Evolutionary conservation across 1,140 invertebrate genomes (phyloP), one percentile per base, ranked within the genome.

Genomic region (Sycophila sp.): DNA sequence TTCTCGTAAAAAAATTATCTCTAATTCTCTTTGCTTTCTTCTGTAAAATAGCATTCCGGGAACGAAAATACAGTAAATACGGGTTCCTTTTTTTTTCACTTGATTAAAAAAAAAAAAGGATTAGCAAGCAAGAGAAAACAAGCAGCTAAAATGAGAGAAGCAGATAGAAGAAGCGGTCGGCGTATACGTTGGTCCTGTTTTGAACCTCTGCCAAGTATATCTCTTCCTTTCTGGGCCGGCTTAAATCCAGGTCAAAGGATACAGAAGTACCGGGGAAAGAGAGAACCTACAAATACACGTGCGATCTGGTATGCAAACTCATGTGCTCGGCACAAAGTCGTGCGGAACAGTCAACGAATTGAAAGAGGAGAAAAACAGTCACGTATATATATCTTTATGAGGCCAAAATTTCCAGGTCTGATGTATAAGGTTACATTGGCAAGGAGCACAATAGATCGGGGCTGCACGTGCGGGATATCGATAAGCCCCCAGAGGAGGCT

Each of bases 161-260:
- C 26, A 56, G 30, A 17, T 13, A 32, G 17, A 13, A 55, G 7
- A 56, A 6, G 13, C 17, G 24, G 51, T 17, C 36, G 10, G 30
- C n/a, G 36, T 4, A 34, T 56, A 34, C 17, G 15, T 19, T n/a
- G 53, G 15, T 56, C 7, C 13, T 36, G n/a, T 34, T 56, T 56
- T 56, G 53, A 56, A 56, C 53, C 17, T 17, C n/a, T 34, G 53
- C 53, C 53, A 56, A 56, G 30, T 36, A 11, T 17, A 56, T 3
- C 53, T 24, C 26, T 1, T 15, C 3, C 49, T 11, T 15, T 19
- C 53, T 36, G 26, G n/a, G 15, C 36, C 7, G 15, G 32, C 15
- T 56, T 36, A 28, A 19, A 56, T 56, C 15, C 53, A 17, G 53
- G 53, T 56, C 53, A 56, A 32, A 34, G 53, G 32, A 34, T 32